These are phyloP conservation scores for Luscinia luscinia DNA, from an alignment of 2,797 vertebrate genomes.

Conservation along the genomic window DNA sequence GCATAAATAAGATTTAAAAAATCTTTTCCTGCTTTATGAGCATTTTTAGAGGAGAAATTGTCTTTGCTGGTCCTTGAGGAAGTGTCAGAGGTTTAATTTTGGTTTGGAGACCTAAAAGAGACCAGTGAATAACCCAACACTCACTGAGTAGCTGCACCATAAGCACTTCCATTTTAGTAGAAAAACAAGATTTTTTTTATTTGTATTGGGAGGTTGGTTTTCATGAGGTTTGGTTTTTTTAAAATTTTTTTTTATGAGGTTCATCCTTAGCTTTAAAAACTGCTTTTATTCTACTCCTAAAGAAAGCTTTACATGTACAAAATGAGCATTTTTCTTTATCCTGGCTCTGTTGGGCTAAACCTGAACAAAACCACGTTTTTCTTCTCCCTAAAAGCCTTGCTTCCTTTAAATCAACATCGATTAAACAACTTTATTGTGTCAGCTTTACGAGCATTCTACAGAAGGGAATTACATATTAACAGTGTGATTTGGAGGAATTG, in stretches of 20 bases:
- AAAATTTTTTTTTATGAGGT: background rate
- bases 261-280: background rate
- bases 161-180: background rate
- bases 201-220: background rate
- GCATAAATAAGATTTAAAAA: background rate
- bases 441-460: background rate
- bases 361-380: rapidly evolving
- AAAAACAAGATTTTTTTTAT: background rate
- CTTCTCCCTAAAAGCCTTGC: background rate
- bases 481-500: background rate
- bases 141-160: background rate
- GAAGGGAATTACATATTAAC: background rate
- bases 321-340: background rate
- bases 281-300: background rate
- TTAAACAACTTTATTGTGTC: background rate
- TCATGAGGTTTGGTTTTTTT: background rate
- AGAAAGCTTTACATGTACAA: background rate
- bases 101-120: background rate
- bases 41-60: background rate
- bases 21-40: background rate
- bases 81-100: background rate
- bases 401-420: background rate
- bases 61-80: background rate
- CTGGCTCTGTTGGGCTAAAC: background rate
- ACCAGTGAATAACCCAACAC: background rate